These are phyloP conservation scores for Anser cygnoides DNA, from an alignment of 2,113 vertebrate genomes.

Conservation along the genomic window DNA sequence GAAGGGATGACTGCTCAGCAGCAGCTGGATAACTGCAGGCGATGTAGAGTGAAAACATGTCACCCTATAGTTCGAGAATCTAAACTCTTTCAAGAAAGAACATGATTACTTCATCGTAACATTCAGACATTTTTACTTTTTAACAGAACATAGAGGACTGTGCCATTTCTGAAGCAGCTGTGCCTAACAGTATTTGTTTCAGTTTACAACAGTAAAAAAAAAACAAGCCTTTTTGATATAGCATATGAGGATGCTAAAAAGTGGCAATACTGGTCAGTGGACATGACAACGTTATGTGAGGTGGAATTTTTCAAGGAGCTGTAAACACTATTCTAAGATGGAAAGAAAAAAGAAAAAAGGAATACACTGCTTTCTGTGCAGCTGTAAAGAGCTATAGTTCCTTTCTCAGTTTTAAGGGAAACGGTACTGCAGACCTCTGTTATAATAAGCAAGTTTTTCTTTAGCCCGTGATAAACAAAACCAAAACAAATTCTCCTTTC, in stretches of 20 bases:
- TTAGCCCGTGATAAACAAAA: background rate
- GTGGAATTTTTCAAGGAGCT: background rate
- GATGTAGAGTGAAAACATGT: background rate
- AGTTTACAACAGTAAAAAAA: background rate
- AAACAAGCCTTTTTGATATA: background rate
- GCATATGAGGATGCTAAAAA: background rate
- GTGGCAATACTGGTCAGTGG: background rate
- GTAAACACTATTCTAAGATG: background rate
- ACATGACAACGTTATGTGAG: background rate
- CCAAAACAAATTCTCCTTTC: background rate
- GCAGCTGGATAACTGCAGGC: background rate
- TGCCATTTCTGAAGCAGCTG: background rate
- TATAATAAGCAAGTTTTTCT: background rate
- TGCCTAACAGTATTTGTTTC: background rate
- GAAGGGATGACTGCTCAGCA: slow-evolving; percentile 13
- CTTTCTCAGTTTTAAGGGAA: background rate
- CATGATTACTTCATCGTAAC: background rate
- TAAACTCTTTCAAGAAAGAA: background rate
- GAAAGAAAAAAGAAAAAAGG: background rate
- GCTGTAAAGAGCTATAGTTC: background rate
- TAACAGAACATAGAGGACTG: background rate
- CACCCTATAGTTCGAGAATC: background rate
- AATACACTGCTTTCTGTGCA: background rate
- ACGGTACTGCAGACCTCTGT: background rate
- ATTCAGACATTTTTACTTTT: background rate